Evolutionary conservation across 2,113 vertebrate species (phyloP).

Genomic region (Corythoichthys intestinalis): DNA sequence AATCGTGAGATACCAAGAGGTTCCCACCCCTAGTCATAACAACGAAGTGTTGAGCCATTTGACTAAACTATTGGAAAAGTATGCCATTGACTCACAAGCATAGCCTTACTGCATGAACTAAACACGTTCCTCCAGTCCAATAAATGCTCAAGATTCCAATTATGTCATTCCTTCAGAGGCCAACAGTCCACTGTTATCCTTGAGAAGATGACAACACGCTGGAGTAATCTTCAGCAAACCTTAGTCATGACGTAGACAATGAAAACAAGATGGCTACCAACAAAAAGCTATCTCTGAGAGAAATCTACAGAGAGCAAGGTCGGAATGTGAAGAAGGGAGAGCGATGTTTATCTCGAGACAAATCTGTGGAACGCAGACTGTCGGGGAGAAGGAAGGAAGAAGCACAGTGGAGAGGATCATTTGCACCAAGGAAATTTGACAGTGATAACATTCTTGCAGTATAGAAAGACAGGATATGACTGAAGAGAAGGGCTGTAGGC

Average conservation of each 20-base stretch:
- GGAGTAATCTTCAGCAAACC: conserved; percentile 39
- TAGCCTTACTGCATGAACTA: conserved; percentile 34
- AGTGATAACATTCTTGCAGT: conserved; percentile 23
- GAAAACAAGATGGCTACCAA: conserved; percentile 32
- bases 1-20: no score
- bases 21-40: not conserved
- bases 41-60: conserved; percentile 8
- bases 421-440: conserved; percentile 27
- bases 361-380: conserved; percentile 37
- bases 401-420: conserved; percentile 11
- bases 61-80: conserved; percentile 10
- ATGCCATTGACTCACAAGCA: conserved; percentile 30
- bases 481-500: not conserved
- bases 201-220: conserved; percentile 41
- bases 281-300: conserved; percentile 30
- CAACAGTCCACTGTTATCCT: conserved; percentile 45
- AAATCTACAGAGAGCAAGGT: conserved; percentile 31
- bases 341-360: conserved; percentile 30
- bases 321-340: conserved; percentile 31
- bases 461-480: conserved; percentile 22
- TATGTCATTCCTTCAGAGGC: conserved; percentile 60
- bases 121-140: conserved; percentile 34
- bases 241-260: conserved; percentile 17
- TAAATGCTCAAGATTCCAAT: conserved; percentile 61
- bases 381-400: conserved; percentile 5